A percentile compares a stretch with the other conserved stretches of the same genome.
phyloP scores from a whole-genome alignment of 2,113 vertebrate genomes.

The Ophthalmolycus amberensis region DNA sequence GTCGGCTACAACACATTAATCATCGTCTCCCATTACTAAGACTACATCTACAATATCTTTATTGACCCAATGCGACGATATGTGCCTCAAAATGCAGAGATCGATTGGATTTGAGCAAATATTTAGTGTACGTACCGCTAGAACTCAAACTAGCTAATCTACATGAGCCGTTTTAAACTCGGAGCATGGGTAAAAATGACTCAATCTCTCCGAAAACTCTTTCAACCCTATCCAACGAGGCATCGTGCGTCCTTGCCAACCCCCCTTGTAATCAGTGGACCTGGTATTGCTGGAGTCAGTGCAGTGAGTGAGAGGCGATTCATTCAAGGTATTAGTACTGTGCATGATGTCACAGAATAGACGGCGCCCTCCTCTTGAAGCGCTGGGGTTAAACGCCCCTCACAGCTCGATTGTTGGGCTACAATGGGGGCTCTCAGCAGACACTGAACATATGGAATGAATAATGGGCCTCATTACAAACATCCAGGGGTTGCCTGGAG shows the following conservation, averaged over 20 bases:
- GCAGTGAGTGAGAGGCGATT: constrained; percentile 47
- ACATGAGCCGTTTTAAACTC: constrained; percentile 3
- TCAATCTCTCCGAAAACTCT: constrained; percentile 37
- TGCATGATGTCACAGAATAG: constrained; percentile 81
- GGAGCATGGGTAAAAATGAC: constrained; percentile 33
- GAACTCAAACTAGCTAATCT: too few species aligned
- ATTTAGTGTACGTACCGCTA: too few species aligned
- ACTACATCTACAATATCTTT: not conserved
- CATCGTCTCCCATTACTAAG: not conserved
- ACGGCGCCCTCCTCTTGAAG: constrained; percentile 79
- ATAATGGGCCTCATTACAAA: constrained; percentile 85
- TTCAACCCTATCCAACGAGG: constrained; percentile 43
- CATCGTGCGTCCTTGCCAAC: constrained; percentile 37
- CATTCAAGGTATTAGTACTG: constrained; percentile 71
- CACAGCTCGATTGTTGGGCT: constrained; percentile 75
- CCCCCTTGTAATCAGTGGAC: constrained; percentile 45
- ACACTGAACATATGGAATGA: constrained; percentile 86
- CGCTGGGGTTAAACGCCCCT: constrained; percentile 76
- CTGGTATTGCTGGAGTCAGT: constrained; percentile 31
- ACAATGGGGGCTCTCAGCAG: constrained; percentile 80
- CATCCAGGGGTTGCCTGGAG: constrained; percentile 82
- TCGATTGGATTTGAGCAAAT: not conserved
- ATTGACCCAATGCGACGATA: not conserved
- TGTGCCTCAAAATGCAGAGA: not conserved
- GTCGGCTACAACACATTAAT: not conserved